A percentile compares a stretch with the other conserved stretches of the same genome.
These are phyloP conservation scores for Archilochus colubris DNA, from an alignment of 2,113 vertebrate species.

Conservation along the genomic window DNA sequence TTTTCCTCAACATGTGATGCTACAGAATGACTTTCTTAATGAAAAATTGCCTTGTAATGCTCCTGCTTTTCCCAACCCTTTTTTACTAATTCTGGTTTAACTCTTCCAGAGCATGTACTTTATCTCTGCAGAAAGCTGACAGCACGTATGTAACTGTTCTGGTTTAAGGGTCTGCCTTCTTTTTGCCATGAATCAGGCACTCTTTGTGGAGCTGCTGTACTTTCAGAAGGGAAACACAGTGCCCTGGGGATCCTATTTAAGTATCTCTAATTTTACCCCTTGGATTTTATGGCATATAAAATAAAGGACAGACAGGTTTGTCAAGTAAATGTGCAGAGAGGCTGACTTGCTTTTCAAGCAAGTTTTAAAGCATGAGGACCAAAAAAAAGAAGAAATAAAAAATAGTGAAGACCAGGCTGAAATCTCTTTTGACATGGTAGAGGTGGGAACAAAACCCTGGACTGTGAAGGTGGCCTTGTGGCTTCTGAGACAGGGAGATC, in stretches of 20 bases:
- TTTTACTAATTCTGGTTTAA: not conserved
- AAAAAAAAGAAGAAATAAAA: not conserved
- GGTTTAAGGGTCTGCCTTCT: not conserved
- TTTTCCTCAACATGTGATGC: not conserved
- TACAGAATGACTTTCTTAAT: not conserved
- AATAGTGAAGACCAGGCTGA: not conserved
- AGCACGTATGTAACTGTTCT: not conserved
- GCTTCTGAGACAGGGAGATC: not conserved
- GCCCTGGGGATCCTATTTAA: not conserved
- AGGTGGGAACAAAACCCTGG: not conserved
- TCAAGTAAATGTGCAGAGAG: not conserved
- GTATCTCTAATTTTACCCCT: not conserved
- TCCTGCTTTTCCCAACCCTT: not conserved
- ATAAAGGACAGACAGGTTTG: not conserved
- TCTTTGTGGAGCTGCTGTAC: not conserved
- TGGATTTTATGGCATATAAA: not conserved
- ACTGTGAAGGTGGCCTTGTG: not conserved
- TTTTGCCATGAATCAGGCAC: not conserved
- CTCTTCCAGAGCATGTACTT: not conserved
- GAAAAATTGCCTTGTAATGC: not conserved
- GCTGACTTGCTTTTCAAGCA: not conserved
- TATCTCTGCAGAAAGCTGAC: not conserved
- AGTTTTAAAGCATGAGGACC: fast-evolving
- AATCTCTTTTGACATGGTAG: not conserved
- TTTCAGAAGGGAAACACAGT: not conserved